Evolutionary conservation across 2,113 vertebrate species (phyloP).

Genomic region (Urocynchramus pylzowi): DNA sequence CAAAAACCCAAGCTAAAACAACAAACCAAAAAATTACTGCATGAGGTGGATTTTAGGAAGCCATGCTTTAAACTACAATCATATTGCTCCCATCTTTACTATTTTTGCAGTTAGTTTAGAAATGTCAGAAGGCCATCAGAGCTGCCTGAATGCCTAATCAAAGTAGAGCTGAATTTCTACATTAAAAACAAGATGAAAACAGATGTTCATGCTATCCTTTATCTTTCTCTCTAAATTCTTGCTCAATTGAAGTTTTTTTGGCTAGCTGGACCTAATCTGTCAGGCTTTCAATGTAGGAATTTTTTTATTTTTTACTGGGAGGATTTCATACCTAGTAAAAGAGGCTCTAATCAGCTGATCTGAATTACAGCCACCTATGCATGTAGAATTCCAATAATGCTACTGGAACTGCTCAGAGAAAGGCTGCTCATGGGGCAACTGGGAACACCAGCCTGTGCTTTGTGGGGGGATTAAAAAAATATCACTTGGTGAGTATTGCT

Average conservation of each 20-base stretch:
- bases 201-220: neutral
- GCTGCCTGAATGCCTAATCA: neutral
- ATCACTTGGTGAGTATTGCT: neutral
- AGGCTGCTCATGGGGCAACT: neutral
- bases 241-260: neutral
- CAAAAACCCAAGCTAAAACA: neutral
- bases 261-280: neutral
- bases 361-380: neutral
- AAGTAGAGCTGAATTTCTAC: neutral
- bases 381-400: neutral
- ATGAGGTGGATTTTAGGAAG: neutral
- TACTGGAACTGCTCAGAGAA: neutral
- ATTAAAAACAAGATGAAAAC: neutral
- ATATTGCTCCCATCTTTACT: neutral
- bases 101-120: neutral
- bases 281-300: neutral
- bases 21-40: neutral
- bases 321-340: neutral
- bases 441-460: neutral
- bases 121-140: neutral
- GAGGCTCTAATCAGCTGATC: neutral
- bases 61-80: neutral
- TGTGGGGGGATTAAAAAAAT: neutral
- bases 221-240: neutral
- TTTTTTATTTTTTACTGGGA: neutral